Evolutionary conservation across 92 coral and sea anemone species (phyloP).

Genomic region (Nematostella vectensis): DNA sequence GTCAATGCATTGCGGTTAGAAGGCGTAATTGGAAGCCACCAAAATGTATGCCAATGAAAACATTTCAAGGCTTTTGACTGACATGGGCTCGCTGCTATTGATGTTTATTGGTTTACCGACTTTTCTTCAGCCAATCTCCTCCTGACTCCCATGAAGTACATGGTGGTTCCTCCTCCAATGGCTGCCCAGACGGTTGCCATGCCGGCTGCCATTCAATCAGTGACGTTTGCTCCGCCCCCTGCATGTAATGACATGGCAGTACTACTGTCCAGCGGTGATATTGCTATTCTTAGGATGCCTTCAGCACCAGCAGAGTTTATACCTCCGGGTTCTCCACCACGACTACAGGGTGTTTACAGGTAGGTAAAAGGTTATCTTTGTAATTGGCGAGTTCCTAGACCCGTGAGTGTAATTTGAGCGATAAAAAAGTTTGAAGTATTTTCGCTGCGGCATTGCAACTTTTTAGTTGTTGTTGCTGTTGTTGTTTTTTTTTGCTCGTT

Average conservation of each 20-base stretch:
- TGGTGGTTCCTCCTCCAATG: constrained; percentile 98
- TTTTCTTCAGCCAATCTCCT: constrained; percentile 56
- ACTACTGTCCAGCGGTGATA: constrained; percentile 57
- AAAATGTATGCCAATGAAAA: too few relatives aligned
- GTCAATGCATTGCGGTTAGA: too few relatives aligned
- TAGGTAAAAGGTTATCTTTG: constrained; percentile 16
- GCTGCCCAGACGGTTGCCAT: constrained; percentile 58
- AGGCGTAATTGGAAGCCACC: too few relatives aligned
- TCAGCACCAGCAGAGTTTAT: constrained; percentile 18
- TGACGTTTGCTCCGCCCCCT: constrained; percentile 77
- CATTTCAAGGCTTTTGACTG: too few relatives aligned
- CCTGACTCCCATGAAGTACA: constrained; percentile 70
- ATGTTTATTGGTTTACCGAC: too few relatives aligned
- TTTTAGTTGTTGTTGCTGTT: too few relatives aligned
- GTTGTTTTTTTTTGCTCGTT: too few relatives aligned
- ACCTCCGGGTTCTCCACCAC: constrained; percentile 48
- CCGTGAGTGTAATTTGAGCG: too few relatives aligned
- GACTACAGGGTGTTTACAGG: constrained; percentile 35
- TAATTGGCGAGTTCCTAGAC: too few relatives aligned
- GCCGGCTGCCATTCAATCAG: constrained; percentile 44
- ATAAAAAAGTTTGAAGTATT: too few relatives aligned
- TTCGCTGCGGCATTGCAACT: too few relatives aligned
- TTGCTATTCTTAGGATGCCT: constrained; percentile 46
- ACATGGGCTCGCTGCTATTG: too few relatives aligned
- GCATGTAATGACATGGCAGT: constrained; percentile 60